Conservation (phyloP, 23 tunicate species). For the Corella eumyota region DNA sequence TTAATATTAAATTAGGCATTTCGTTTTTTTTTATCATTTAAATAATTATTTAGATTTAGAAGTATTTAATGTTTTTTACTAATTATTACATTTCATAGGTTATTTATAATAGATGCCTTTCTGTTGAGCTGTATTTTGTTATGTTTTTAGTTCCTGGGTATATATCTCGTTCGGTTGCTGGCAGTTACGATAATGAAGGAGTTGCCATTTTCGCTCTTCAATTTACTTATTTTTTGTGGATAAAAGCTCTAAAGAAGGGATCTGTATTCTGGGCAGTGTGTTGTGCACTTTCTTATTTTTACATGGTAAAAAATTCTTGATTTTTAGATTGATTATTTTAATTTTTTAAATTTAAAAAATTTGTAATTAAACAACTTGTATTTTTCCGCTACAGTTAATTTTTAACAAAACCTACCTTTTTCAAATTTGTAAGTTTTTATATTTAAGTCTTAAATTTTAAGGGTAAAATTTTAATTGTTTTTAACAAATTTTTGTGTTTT, state of each 20-base stretch:
- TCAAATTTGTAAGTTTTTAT: constrained; percentile 4
- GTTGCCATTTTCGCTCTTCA: constrained; percentile 97
- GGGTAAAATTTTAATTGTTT: no score
- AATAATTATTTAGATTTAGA: no score
- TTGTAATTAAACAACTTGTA: not conserved
- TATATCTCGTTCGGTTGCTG: constrained; percentile 98
- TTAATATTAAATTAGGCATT: not conserved
- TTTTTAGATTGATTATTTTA: not conserved
- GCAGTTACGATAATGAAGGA: constrained; percentile 99
- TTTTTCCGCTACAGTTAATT: not conserved
- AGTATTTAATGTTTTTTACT: not conserved
- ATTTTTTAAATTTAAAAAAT: not conserved
- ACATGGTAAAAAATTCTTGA: constrained; percentile 70
- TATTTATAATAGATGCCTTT: no score
- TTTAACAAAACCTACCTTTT: not conserved
- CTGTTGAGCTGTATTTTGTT: no score
- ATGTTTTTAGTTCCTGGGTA: constrained; percentile 97
- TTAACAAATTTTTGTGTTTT: no score
- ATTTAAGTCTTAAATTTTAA: no score
- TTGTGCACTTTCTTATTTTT: constrained; percentile 92
- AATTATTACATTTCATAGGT: not conserved
- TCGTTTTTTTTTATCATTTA: no score
- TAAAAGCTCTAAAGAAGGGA: constrained; percentile 77
- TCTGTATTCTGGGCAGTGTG: constrained; percentile 96
- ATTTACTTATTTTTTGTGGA: constrained; percentile 90